Evolutionary conservation across 1,140 invertebrate genomes (phyloP).

Genomic region (Proctacanthus coquilletti): DNA sequence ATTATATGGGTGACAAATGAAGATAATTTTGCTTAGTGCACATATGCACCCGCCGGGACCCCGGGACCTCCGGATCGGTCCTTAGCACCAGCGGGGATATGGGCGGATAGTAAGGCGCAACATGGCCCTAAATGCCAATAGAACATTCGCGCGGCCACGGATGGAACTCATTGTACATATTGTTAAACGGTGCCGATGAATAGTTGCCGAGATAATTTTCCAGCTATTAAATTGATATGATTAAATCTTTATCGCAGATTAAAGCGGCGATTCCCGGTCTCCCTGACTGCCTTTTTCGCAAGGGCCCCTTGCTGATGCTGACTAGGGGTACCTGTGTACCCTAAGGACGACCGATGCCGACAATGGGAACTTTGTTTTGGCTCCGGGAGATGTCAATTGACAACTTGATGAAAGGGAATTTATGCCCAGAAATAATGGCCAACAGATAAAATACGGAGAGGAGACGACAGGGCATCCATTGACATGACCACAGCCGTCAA

Average conservation of each 20-base stretch:
- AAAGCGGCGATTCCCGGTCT: neutral
- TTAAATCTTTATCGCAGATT: slow-evolving; percentile 4
- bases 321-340: neutral
- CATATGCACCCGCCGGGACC: too few relatives aligned
- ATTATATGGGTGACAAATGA: too few relatives aligned
- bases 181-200: slow-evolving; percentile 5
- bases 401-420: slow-evolving; percentile 4
- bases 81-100: too few relatives aligned
- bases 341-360: neutral
- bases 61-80: too few relatives aligned
- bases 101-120: too few relatives aligned
- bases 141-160: too few relatives aligned
- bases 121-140: too few relatives aligned
- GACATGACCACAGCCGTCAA: neutral
- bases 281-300: too few relatives aligned
- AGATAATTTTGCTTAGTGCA: too few relatives aligned
- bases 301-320: too few relatives aligned
- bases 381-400: neutral
- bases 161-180: too few relatives aligned
- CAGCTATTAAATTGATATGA: slow-evolving; percentile 5
- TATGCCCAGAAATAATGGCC: neutral
- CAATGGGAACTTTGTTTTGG: neutral
- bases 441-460: neutral
- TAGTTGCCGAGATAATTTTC: slow-evolving; percentile 2
- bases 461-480: neutral